Evolutionary conservation across 2,797 vertebrate genomes (phyloP), one percentile per base, ranked within the genome.

Genomic region (Champsocephalus gunnari): DNA sequence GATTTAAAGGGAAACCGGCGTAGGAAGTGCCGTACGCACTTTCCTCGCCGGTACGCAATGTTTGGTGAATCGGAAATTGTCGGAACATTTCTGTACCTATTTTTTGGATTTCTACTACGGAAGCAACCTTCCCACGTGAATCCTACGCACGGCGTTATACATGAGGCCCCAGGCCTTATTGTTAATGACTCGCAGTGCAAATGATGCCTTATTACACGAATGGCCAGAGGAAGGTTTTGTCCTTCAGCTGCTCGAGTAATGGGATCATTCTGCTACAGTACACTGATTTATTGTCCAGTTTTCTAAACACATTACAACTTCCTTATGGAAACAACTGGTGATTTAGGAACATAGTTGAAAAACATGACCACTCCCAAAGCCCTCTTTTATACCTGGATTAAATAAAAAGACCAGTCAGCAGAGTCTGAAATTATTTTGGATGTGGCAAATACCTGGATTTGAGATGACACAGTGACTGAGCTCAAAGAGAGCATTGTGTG

Each of bases 401-500:
- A 53, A 58, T 55, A 24, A 12, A 79, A 61, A 61, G 19, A 50
- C 55, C 47, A 64, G 59, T 48, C 44, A 65, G 69, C 54, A 49
- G 60, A 80, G 65, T 77, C 75, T 80, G 69, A 69, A 73, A 84
- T 81, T 41, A 74, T 71, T 85, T 73, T 49, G 72, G 63, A 75
- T 38, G 68, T 74, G 71, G 79, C 71, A 60, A 83, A 86, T 43
- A 63, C 51, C 68, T 67, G 78, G 68, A 65, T 44, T 12, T 76
- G 71, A 79, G 73, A 80, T 67, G 70, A 63, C 82, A 78, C 51
- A 47, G 41, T 60, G 69, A 32, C 58, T 41, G 68, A 17, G 19
- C 55, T 85, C 64, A 89, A 82, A 81, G 73, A 58, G 62, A 10
- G 24, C 66, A 82, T 68, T 81, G 77, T 79, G 66, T 79, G 68